Percentiles rank a stretch among this genome's conserved stretches.
Conservation (phyloP, 2,888 invertebrate genomes). For the Cylindroiulus punctatus region DNA sequence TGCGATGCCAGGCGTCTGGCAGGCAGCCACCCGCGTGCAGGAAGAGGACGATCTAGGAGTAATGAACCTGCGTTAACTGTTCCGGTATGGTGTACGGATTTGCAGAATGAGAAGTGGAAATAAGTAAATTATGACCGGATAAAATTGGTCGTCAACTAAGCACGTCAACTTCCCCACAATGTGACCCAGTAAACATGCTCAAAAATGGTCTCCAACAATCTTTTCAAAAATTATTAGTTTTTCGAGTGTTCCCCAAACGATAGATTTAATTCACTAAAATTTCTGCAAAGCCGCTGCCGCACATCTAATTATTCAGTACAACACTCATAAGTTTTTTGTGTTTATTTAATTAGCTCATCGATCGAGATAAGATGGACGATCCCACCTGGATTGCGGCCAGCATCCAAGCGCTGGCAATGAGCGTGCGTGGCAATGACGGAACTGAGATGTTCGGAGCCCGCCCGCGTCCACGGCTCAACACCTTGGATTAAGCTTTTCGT, state of each 20-base stretch:
- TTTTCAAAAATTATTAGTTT: too few species aligned
- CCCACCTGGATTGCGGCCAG: slow-evolving; percentile 79
- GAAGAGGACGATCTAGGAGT: neutral
- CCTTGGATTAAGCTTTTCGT: slow-evolving; percentile 52
- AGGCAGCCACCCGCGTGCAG: neutral
- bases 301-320: too few species aligned
- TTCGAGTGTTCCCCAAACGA: too few species aligned
- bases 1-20: slow-evolving; percentile 49
- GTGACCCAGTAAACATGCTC: too few species aligned
- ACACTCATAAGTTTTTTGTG: neutral
- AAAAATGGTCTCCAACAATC: too few species aligned
- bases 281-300: too few species aligned
- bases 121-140: too few species aligned
- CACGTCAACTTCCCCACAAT: too few species aligned
- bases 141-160: too few species aligned
- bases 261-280: too few species aligned
- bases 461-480: slow-evolving; percentile 76
- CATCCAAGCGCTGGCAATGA: slow-evolving; percentile 90
- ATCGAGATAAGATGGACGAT: slow-evolving; percentile 30
- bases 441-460: slow-evolving; percentile 81
- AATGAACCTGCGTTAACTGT: neutral
- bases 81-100: too few species aligned
- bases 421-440: slow-evolving; percentile 82
- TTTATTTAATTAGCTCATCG: slow-evolving; percentile 4
- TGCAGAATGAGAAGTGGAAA: too few species aligned